These are phyloP conservation scores for Aspidoscelis tigris DNA, from an alignment of 2,113 vertebrate genomes.

Conservation along the genomic window DNA sequence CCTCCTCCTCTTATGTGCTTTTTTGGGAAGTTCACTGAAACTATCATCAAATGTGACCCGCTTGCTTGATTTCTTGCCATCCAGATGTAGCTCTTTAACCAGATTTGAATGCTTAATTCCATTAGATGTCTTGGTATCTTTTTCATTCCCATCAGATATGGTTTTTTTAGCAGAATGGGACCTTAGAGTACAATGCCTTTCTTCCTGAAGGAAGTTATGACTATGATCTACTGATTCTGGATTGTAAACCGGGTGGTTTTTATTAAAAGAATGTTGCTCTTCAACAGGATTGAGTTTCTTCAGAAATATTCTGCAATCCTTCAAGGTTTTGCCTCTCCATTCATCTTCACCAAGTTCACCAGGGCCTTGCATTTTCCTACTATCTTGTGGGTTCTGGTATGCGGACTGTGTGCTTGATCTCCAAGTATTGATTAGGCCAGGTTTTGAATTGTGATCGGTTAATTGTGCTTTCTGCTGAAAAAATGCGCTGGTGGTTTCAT, in stretches of 20 bases:
- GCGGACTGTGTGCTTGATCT: constrained; percentile 66
- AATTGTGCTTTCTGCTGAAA: constrained; percentile 62
- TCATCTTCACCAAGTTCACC: constrained; percentile 81
- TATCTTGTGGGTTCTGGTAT: constrained; percentile 61
- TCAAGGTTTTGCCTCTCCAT: constrained; percentile 88
- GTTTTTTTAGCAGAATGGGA: constrained; percentile 72
- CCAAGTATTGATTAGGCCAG: constrained; percentile 64
- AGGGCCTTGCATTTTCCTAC: constrained; percentile 67
- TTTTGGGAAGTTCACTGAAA: constrained; percentile 69
- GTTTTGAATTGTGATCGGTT: constrained; percentile 63
- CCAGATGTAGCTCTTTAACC: constrained; percentile 57
- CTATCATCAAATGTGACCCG: constrained; percentile 62
- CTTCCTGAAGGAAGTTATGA: constrained; percentile 63
- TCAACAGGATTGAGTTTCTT: constrained; percentile 91
- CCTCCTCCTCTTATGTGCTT: constrained; percentile 80
- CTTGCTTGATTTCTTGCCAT: constrained; percentile 66
- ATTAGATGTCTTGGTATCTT: constrained; percentile 63
- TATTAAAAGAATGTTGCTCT: constrained; percentile 75
- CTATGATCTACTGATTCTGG: constrained; percentile 68
- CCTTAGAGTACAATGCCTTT: constrained; percentile 72
- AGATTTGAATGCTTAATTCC: constrained; percentile 60
- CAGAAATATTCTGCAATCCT: constrained; percentile 95
- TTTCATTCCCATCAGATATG: constrained; percentile 60
- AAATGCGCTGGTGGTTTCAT: constrained; percentile 64
- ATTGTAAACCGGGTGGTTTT: constrained; percentile 72